Evolutionary conservation across 2,797 vertebrate species (phyloP).

Genomic region (Martes flavigula): DNA sequence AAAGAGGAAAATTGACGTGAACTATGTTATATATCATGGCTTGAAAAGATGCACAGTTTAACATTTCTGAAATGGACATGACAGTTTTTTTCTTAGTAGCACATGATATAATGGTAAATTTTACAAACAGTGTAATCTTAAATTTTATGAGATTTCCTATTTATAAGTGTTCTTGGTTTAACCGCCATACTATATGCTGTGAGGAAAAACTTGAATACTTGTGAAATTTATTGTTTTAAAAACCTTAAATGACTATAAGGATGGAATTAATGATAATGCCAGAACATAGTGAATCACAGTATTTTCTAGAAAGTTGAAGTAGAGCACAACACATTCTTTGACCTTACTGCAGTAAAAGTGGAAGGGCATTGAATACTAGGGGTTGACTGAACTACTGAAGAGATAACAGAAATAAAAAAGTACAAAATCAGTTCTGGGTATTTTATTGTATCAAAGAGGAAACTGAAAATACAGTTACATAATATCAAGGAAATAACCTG

Average conservation of each 20-base stretch:
- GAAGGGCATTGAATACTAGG: not conserved
- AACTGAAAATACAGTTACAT: slow-evolving; percentile 20
- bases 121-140: not conserved
- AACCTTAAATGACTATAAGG: not conserved
- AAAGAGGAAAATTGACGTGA: not conserved
- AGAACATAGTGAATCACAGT: not conserved
- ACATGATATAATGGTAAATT: not conserved
- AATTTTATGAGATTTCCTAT: slow-evolving; percentile 3
- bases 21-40: not conserved
- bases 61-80: not conserved
- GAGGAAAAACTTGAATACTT: slow-evolving; percentile 31
- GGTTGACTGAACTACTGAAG: not conserved
- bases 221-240: slow-evolving; percentile 18
- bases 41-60: slow-evolving; percentile 7
- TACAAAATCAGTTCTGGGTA: not conserved
- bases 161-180: not conserved
- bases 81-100: not conserved
- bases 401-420: slow-evolving; percentile 11
- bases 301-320: slow-evolving; percentile 7
- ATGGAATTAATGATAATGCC: not conserved
- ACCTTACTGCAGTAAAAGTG: not conserved
- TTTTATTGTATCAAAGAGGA: slow-evolving; percentile 2
- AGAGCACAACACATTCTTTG: not conserved
- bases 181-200: not conserved
- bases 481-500: slow-evolving; percentile 22